These are phyloP conservation scores for Babylonia areolata DNA, from an alignment of 1,140 invertebrate species.

Conservation along the genomic window DNA sequence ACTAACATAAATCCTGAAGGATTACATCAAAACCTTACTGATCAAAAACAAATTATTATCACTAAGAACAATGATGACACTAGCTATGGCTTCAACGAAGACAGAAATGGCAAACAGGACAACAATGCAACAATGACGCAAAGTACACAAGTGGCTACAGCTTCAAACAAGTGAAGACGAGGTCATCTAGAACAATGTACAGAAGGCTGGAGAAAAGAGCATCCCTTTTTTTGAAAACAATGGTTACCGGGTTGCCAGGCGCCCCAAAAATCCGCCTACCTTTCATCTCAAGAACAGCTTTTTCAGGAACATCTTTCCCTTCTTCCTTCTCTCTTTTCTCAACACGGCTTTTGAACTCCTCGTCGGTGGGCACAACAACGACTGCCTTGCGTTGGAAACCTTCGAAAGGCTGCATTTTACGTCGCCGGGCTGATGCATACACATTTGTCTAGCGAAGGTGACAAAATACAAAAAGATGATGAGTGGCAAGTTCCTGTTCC, in stretches of 20 bases:
- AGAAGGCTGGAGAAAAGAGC: conserved; percentile 6
- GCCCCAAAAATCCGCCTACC: conserved; percentile 79
- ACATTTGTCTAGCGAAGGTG: conserved; percentile 89
- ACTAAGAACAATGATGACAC: not conserved
- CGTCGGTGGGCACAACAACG: conserved; percentile 91
- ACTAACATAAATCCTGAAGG: not conserved
- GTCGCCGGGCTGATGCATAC: conserved; percentile 93
- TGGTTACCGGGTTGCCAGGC: conserved; percentile 41
- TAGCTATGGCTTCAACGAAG: not conserved
- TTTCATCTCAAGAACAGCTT: conserved; percentile 94
- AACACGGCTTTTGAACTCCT: conserved; percentile 89
- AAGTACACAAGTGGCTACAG: not conserved
- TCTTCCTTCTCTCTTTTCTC: conserved; percentile 87
- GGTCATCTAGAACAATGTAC: not conserved
- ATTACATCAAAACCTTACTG: no score
- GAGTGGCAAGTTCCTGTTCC: conserved; percentile 33
- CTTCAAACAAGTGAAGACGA: not conserved
- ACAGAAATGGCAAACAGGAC: not conserved
- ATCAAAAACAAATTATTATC: not conserved
- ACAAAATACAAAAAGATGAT: conserved; percentile 59
- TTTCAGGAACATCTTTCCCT: conserved; percentile 93
- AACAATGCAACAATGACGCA: not conserved
- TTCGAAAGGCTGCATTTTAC: conserved; percentile 96
- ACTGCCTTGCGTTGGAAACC: conserved; percentile 92
- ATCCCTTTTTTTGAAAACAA: conserved; percentile 32